Percentiles rank a stretch among this genome's conserved stretches.
phyloP scores from a whole-genome alignment of 2,797 vertebrate genomes.

The Danio tinwini region DNA sequence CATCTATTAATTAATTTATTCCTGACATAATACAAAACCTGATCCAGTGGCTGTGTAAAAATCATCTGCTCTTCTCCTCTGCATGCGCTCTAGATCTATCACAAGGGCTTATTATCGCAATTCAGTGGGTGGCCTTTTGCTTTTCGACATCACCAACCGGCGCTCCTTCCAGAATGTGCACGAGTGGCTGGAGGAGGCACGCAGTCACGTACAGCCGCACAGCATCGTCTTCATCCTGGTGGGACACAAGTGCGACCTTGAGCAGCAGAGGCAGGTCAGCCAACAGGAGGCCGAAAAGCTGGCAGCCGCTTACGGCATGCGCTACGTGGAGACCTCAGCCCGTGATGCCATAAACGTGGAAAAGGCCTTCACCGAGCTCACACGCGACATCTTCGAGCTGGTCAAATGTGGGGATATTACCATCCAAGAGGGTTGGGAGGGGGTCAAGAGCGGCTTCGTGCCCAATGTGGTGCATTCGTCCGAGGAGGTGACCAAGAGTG shows the following conservation, averaged over 20 bases:
- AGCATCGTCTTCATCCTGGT: constrained; percentile 98
- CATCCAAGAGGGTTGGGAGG: constrained; percentile 99
- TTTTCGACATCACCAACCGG: constrained; percentile 98
- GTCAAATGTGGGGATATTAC: constrained; percentile 95
- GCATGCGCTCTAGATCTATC: constrained; percentile 84
- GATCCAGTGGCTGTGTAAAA: not conserved
- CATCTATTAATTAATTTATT: not conserved
- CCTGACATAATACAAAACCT: not conserved
- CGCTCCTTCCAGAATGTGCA: constrained; percentile 98
- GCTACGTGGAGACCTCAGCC: constrained; percentile 96
- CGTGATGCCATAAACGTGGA: constrained; percentile 98
- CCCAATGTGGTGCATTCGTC: constrained; percentile 98
- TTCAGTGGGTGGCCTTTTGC: constrained; percentile 95
- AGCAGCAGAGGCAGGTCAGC: constrained; percentile 93
- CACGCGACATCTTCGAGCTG: constrained; percentile 95
- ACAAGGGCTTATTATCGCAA: constrained; percentile 98
- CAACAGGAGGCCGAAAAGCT: constrained; percentile 96
- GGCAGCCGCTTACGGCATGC: constrained; percentile 93
- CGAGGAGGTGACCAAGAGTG: constrained; percentile 97
- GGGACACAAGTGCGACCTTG: constrained; percentile 97
- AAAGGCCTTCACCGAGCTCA: constrained; percentile 98
- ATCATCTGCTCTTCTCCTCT: constrained; percentile 21
- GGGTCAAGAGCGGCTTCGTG: constrained; percentile 98
- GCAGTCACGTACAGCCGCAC: constrained; percentile 95
- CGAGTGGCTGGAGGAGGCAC: constrained; percentile 97